A percentile compares a stretch with the other conserved stretches of the same genome.
These are phyloP conservation scores for Eubasilissa regina DNA, from an alignment of 1,140 invertebrate species.

Conservation along the genomic window DNA sequence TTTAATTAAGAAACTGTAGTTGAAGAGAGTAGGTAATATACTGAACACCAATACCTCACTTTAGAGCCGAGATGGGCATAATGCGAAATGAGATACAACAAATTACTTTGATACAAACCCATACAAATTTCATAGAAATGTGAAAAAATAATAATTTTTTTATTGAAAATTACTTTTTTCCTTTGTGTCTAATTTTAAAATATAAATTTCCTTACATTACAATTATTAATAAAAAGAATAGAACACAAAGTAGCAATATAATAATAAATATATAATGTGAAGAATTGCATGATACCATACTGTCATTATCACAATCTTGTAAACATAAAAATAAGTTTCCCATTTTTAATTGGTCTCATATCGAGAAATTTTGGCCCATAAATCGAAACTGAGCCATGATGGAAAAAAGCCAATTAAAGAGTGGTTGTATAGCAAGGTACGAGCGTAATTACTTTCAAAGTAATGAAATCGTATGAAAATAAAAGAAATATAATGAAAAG, in stretches of 20 bases:
- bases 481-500: conserved; percentile 16
- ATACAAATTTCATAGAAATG: no score
- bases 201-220: neutral
- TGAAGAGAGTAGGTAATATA: no score
- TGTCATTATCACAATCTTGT: neutral
- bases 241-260: neutral
- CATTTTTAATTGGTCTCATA: no score
- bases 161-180: neutral
- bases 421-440: neutral
- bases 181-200: neutral
- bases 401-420: neutral
- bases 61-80: no score
- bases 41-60: no score
- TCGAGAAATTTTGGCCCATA: neutral
- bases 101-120: no score
- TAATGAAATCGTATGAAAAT: neutral
- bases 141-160: neutral
- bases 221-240: neutral
- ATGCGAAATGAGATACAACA: neutral
- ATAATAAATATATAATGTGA: no score
- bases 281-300: no score
- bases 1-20: no score
- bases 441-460: neutral
- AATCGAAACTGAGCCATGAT: no score
- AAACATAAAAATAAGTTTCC: no score